A percentile compares a stretch with the other conserved stretches of the same genome.
phyloP scores from a whole-genome alignment of 2,888 invertebrate genomes.

The Drosophila nr. medialis region DNA sequence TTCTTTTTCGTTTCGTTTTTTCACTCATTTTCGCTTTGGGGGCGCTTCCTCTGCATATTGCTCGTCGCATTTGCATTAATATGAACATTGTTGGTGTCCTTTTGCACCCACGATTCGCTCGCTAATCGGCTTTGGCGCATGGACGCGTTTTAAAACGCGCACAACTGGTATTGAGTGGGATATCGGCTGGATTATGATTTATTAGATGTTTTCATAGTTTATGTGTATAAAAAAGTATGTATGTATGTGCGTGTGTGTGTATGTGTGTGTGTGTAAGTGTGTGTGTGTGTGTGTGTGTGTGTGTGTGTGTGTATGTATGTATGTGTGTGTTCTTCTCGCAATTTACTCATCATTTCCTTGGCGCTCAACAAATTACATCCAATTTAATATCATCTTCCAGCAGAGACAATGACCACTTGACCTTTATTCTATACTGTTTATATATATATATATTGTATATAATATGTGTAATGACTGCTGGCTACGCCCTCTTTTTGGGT shows the following conservation, averaged over 20 bases:
- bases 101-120: conserved; percentile 26
- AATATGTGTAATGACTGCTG: conserved; percentile 30
- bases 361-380: conserved; percentile 51
- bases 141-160: conserved; percentile 41
- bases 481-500: conserved; percentile 3
- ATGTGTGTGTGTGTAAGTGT: conserved; percentile 1
- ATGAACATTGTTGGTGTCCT: conserved; percentile 53
- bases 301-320: no score
- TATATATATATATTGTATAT: conserved; percentile 2
- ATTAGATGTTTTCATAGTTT: conserved; percentile 27
- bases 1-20: conserved; percentile 5
- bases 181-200: conserved; percentile 39
- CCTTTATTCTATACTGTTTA: conserved; percentile 41
- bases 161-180: conserved; percentile 16
- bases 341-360: conserved; percentile 37
- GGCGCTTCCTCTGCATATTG: conserved; percentile 22
- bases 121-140: conserved; percentile 48
- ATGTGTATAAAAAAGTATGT: not conserved
- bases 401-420: conserved; percentile 65
- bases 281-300: conserved; percentile 3
- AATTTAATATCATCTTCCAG: conserved; percentile 52
- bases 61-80: conserved; percentile 34
- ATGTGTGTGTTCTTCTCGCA: conserved; percentile 19
- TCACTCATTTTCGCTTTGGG: conserved; percentile 24
- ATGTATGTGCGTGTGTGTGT: conserved; percentile 3